A percentile compares a stretch with the other conserved stretches of the same genome.
phyloP scores from a whole-genome alignment of 1,140 invertebrate genomes.

The Marisa cornuarietis region DNA sequence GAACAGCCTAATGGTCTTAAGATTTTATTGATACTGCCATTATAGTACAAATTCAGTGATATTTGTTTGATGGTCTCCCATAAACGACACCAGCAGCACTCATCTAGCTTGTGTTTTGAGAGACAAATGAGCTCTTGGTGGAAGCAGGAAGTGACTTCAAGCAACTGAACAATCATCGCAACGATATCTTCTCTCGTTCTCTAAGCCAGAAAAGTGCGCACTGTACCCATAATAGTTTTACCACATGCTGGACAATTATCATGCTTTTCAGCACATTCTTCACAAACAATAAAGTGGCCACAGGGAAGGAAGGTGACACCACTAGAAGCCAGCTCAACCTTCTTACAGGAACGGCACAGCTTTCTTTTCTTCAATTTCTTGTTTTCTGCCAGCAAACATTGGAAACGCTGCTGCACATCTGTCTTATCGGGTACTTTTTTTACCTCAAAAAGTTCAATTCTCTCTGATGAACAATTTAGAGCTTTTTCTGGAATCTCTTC shows the following conservation, averaged over 20 bases:
- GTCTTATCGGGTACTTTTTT: neutral
- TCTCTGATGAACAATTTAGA: neutral
- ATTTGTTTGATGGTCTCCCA: too few species aligned
- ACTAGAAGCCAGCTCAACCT: slow-evolving; percentile 11
- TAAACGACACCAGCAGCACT: too few species aligned
- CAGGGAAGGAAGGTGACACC: slow-evolving; percentile 26
- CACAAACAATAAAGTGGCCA: slow-evolving; percentile 23
- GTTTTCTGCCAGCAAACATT: neutral
- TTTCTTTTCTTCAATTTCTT: slow-evolving; percentile 10
- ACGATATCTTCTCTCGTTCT: too few species aligned
- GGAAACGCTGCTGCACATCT: slow-evolving; percentile 2
- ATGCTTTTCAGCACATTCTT: slow-evolving; percentile 18
- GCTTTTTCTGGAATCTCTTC: neutral
- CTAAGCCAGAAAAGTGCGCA: slow-evolving; percentile 20
- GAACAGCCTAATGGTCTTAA: too few species aligned
- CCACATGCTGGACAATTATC: slow-evolving; percentile 16
- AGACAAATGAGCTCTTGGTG: too few species aligned
- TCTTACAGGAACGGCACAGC: slow-evolving; percentile 15
- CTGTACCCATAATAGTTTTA: slow-evolving; percentile 26
- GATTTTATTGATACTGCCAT: too few species aligned
- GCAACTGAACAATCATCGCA: too few species aligned
- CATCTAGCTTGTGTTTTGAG: too few species aligned
- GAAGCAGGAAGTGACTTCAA: too few species aligned
- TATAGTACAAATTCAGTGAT: too few species aligned
- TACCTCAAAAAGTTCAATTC: neutral